Percentiles rank a stretch among this genome's conserved stretches.
Evolutionary conservation across 1,140 invertebrate genomes (phyloP).

Genomic region (Chironomus striatipennis): DNA sequence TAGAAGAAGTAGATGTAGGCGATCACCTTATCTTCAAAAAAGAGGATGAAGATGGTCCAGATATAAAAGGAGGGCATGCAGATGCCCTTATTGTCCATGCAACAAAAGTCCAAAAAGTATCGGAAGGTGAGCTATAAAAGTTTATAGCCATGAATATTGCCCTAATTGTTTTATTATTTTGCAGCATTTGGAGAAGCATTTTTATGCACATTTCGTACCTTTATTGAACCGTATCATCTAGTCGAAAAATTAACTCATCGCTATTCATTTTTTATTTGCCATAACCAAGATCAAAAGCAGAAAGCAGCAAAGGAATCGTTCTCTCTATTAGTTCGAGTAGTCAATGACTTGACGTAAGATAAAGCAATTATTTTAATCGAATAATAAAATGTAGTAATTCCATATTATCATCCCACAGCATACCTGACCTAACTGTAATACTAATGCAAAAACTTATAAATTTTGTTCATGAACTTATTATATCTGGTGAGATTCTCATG

Average conservation of each 20-base stretch:
- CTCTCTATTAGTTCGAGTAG: constrained; percentile 80
- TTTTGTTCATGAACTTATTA: constrained; percentile 85
- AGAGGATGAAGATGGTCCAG: constrained; percentile 74
- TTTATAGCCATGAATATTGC: neutral
- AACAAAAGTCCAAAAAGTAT: constrained; percentile 58
- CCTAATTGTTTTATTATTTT: constrained; percentile 26
- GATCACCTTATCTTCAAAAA: constrained; percentile 70
- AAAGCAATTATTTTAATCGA: neutral
- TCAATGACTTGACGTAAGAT: constrained; percentile 88
- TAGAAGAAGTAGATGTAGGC: constrained; percentile 73
- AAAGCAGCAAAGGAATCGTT: constrained; percentile 78
- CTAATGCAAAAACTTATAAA: constrained; percentile 73
- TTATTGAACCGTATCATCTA: constrained; percentile 79
- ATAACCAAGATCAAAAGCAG: constrained; percentile 60
- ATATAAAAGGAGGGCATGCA: constrained; percentile 79
- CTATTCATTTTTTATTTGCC: constrained; percentile 61
- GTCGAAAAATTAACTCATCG: constrained; percentile 81
- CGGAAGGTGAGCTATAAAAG: constrained; percentile 33
- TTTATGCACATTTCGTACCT: constrained; percentile 92
- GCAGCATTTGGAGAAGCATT: constrained; percentile 87
- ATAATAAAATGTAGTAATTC: too few species aligned
- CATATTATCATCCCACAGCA: constrained; percentile 44
- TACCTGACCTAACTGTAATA: constrained; percentile 68
- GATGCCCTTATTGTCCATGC: constrained; percentile 90
- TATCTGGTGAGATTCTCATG: constrained; percentile 73